Evolutionary conservation across 2,113 vertebrate genomes (phyloP).

Genomic region (Oryzias celebensis): DNA sequence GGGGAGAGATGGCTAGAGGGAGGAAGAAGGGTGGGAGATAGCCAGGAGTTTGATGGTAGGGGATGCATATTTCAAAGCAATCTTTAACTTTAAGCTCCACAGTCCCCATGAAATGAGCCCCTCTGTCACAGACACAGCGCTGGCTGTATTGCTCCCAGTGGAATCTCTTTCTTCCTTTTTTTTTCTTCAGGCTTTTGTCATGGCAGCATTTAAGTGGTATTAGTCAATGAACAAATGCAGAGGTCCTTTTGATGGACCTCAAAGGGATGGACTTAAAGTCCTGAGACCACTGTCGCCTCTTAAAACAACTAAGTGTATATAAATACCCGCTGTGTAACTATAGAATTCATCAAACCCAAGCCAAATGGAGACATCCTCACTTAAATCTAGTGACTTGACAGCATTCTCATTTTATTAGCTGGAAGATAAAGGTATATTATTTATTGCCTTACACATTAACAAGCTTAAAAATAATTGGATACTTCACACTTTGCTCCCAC

Average conservation of each 20-base stretch:
- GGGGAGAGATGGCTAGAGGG: slow-evolving; percentile 59
- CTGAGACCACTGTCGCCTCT: slow-evolving; percentile 63
- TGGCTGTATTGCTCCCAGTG: slow-evolving; percentile 70
- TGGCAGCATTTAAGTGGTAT: slow-evolving; percentile 77
- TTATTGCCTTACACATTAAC: not conserved
- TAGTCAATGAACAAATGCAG: slow-evolving; percentile 73
- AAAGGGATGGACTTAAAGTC: slow-evolving; percentile 70
- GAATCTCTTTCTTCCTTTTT: slow-evolving; percentile 59
- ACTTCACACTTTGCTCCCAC: not conserved
- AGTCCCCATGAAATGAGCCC: slow-evolving; percentile 75
- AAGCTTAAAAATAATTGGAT: not conserved
- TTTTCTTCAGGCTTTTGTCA: slow-evolving; percentile 69
- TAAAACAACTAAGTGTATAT: slow-evolving; percentile 70
- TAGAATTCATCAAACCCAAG: slow-evolving; percentile 29
- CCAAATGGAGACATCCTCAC: slow-evolving; percentile 35
- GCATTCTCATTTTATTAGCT: not conserved
- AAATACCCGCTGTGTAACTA: slow-evolving; percentile 67
- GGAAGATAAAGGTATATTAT: too few species aligned
- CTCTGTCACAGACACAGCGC: slow-evolving; percentile 69
- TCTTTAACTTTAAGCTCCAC: slow-evolving; percentile 87
- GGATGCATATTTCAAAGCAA: slow-evolving; percentile 88
- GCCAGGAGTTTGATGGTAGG: slow-evolving; percentile 56
- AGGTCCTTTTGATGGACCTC: slow-evolving; percentile 67
- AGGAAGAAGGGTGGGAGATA: slow-evolving; percentile 45
- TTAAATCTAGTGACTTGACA: not conserved